Evolutionary conservation across 2,797 vertebrate genomes (phyloP).

Genomic region (Podarcis lilfordi): DNA sequence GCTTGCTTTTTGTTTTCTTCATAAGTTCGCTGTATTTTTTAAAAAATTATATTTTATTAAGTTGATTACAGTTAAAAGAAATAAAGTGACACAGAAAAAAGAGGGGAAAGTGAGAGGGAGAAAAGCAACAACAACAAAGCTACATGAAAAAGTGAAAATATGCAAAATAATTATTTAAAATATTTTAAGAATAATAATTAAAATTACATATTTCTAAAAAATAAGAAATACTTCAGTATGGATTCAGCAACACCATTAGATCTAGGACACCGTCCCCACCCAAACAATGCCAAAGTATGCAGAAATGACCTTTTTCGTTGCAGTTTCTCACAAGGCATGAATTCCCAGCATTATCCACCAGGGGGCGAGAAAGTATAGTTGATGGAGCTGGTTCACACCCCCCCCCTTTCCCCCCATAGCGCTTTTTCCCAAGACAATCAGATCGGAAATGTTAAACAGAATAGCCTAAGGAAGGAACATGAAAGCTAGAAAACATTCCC

Average conservation of each 20-base stretch:
- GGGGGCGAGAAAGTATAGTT: constrained; percentile 79
- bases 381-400: constrained; percentile 44
- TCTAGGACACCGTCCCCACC: not conserved
- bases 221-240: not conserved
- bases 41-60: not conserved
- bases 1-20: not conserved
- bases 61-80: too few species aligned
- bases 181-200: not conserved
- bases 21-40: not conserved
- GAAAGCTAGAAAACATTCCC: constrained; percentile 68
- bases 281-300: not conserved
- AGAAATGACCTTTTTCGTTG: not conserved
- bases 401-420: not conserved
- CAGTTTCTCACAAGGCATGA: not conserved
- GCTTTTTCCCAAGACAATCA: constrained; percentile 39
- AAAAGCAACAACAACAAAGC: too few species aligned
- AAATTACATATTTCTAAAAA: not conserved
- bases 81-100: too few species aligned
- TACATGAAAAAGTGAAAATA: too few species aligned
- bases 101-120: too few species aligned
- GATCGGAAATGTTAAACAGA: constrained; percentile 62
- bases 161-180: not conserved
- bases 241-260: not conserved
- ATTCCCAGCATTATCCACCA: constrained; percentile 71
- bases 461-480: constrained; percentile 60